Evolutionary conservation across 2,113 vertebrate species (phyloP).

Genomic region (Platysternon megacephalum): DNA sequence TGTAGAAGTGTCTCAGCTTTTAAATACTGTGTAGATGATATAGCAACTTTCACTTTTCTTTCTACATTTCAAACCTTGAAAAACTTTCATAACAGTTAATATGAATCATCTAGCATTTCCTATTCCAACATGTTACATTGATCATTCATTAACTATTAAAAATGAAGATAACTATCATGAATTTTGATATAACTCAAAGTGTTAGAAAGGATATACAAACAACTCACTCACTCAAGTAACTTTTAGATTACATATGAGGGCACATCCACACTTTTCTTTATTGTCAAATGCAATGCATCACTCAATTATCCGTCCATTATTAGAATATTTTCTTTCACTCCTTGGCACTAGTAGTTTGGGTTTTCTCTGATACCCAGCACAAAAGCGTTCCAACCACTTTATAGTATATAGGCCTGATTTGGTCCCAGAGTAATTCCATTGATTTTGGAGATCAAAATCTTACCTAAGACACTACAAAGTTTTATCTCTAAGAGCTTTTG

Average conservation of each 20-base stretch:
- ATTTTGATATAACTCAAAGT: conserved; percentile 48
- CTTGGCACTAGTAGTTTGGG: conserved; percentile 7
- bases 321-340: not conserved
- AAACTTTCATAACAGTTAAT: conserved; percentile 45
- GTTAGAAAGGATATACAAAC: conserved; percentile 71
- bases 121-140: conserved; percentile 55
- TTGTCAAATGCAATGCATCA: conserved; percentile 34
- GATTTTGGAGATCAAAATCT: not conserved
- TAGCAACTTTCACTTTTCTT: not conserved
- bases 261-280: conserved; percentile 24
- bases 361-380: conserved; percentile 3
- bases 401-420: not conserved
- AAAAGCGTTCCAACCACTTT: not conserved
- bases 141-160: conserved; percentile 71
- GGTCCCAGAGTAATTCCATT: not conserved
- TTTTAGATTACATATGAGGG: conserved; percentile 63
- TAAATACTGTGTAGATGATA: not conserved
- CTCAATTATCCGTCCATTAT: conserved; percentile 42
- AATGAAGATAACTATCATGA: conserved; percentile 68
- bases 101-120: conserved; percentile 59
- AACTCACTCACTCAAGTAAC: conserved; percentile 67
- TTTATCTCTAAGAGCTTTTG: not conserved
- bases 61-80: conserved; percentile 38
- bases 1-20: conserved; percentile 27
- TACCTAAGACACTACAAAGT: not conserved